Evolutionary conservation across 2,797 vertebrate species (phyloP).

Genomic region (Meriones psammophilus): DNA sequence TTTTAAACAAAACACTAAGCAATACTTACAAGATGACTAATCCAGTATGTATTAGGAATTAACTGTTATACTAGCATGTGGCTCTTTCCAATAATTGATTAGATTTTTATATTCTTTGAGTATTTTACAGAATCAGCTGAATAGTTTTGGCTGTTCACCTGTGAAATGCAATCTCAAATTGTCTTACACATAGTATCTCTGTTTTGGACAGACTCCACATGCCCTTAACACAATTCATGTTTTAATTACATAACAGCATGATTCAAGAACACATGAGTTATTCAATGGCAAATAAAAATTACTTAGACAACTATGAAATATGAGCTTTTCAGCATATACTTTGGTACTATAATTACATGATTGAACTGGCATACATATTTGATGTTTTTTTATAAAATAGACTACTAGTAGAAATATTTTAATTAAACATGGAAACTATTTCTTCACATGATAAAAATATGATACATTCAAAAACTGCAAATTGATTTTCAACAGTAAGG

Average conservation of each 20-base stretch:
- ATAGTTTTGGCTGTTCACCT: background rate
- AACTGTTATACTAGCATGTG: background rate
- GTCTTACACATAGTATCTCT: background rate
- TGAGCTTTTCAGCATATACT: background rate
- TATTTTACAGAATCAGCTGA: constrained; percentile 26
- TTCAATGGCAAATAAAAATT: constrained; percentile 42
- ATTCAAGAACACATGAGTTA: constrained; percentile 26
- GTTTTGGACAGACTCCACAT: background rate
- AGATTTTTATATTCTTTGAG: background rate
- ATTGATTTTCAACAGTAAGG: background rate
- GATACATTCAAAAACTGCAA: background rate
- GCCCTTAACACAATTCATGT: constrained; percentile 55
- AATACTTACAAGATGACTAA: background rate
- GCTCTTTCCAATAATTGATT: background rate
- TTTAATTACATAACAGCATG: constrained; percentile 44
- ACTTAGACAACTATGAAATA: background rate
- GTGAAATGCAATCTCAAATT: constrained; percentile 37
- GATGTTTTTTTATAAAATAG: background rate
- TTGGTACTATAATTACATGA: background rate
- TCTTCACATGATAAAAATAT: background rate
- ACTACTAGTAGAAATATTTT: constrained; percentile 27
- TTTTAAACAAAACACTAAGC: background rate
- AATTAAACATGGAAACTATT: background rate
- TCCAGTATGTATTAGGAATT: background rate
- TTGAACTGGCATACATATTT: background rate